Evolutionary conservation across 2,888 invertebrate genomes (phyloP).

Genomic region (Eubasilissa splendida): DNA sequence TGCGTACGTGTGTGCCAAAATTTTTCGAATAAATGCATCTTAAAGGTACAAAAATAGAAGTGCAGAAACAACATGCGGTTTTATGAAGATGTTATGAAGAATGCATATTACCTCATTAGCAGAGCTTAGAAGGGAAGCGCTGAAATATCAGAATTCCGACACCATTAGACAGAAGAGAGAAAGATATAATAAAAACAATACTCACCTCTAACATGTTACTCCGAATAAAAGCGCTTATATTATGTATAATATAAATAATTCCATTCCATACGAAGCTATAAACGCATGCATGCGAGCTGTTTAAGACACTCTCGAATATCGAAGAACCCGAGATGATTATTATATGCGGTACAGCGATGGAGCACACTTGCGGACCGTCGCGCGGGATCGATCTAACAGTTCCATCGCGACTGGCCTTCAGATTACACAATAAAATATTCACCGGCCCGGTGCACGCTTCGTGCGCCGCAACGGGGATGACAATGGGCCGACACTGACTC

Average conservation of each 20-base stretch:
- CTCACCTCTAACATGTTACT: conserved; percentile 37
- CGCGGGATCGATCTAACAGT: neutral
- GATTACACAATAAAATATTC: conserved; percentile 2
- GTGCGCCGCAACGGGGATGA: conserved; percentile 12
- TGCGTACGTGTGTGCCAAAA: conserved; percentile 32
- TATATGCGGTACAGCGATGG: neutral
- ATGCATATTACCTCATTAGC: conserved; percentile 29
- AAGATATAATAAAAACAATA: conserved; percentile 12
- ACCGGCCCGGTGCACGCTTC: neutral
- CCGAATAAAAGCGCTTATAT: conserved; percentile 38
- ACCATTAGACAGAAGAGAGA: conserved; percentile 18
- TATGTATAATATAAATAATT: neutral
- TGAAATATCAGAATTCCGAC: conserved; percentile 32
- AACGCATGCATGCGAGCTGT: conserved; percentile 34
- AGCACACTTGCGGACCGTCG: conserved; percentile 2
- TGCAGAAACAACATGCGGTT: conserved; percentile 1
- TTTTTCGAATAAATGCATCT: conserved; percentile 14
- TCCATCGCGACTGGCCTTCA: conserved; percentile 26
- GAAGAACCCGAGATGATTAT: neutral
- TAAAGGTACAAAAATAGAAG: neutral
- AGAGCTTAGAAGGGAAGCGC: conserved; percentile 13
- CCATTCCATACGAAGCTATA: conserved; percentile 22
- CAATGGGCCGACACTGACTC: conserved; percentile 39
- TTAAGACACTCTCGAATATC: conserved; percentile 9
- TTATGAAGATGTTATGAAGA: neutral